Evolutionary conservation across 2,888 invertebrate genomes (phyloP), one percentile per base, ranked within the genome.

Genomic region (Erebia palarica): DNA sequence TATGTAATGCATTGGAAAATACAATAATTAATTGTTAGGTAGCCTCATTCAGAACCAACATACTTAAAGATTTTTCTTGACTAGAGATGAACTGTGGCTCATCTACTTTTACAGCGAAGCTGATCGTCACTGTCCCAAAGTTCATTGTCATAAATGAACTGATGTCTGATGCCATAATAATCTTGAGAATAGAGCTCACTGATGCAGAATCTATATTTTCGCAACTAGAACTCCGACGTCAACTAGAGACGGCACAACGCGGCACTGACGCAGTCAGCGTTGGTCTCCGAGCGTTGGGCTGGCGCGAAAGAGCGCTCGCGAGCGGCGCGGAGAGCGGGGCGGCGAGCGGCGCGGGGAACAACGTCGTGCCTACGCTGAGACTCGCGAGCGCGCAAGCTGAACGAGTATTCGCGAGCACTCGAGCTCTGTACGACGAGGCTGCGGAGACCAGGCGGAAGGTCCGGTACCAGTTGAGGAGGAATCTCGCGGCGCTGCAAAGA

Each of bases 401-500:
- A 73, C 77, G 90, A 1, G 90, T 93, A 66, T 91, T 91, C 75
- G 90, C 85, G 0, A 88, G 84, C 14, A 85, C 91, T 10, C 77
- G 93, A 1, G 92, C 86, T 21, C 76, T 93, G 49, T 92, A 93
- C 76, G 92, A 92, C 71, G 93, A 94, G 75, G 93, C 92, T 5
- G 89, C 91, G 8, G 93, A 93, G 75, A 83, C 93, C 59, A 82
- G 93, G 49, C 83, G 94, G 60, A 85, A 91, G 14, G 94, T 94
- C 27, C 82, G 89, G 1, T 93, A 94, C 76, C 87, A 90, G 65
- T 79, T 95, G 75, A 86, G 94, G 42, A 87, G 94, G 9, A 91
- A 94, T 75, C 84, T 95, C 8, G 84, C 94, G 0, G 94, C 94
- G 74, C 78, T 95, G 57, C 94, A 94, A 77, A 86, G 93, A 11